Evolutionary conservation across 2,888 invertebrate species (phyloP).

Genomic region (Azorinus chamasolen): DNA sequence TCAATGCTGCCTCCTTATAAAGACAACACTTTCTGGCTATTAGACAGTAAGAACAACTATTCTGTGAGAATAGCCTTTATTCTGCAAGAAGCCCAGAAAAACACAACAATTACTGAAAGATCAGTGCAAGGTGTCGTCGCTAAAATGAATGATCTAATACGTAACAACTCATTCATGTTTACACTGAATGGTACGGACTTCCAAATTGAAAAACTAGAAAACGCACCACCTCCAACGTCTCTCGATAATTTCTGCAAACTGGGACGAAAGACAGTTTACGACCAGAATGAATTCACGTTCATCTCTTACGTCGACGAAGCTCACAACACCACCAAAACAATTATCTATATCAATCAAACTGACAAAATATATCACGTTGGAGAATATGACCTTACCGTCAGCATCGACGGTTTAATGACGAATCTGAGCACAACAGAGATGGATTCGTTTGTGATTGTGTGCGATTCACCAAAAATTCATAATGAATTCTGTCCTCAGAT

Average conservation of each 20-base stretch:
- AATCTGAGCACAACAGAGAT: slow-evolving; percentile 58
- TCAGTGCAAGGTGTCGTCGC: slow-evolving; percentile 65
- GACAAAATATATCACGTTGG: slow-evolving; percentile 64
- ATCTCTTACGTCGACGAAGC: slow-evolving; percentile 19
- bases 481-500: slow-evolving; percentile 72
- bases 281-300: slow-evolving; percentile 44
- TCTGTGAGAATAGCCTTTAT: slow-evolving; percentile 69
- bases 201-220: slow-evolving; percentile 64
- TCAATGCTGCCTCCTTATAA: too few relatives aligned
- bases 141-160: slow-evolving; percentile 65
- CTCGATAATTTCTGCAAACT: slow-evolving; percentile 63
- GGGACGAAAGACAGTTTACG: slow-evolving; percentile 34
- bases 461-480: slow-evolving; percentile 75
- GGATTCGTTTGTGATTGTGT: slow-evolving; percentile 74
- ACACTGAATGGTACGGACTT: slow-evolving; percentile 76
- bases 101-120: slow-evolving; percentile 47
- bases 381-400: slow-evolving; percentile 74
- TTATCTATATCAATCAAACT: slow-evolving; percentile 69
- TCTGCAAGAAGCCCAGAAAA: slow-evolving; percentile 64
- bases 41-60: not conserved
- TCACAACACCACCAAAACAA: slow-evolving; percentile 42
- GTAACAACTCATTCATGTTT: slow-evolving; percentile 67
- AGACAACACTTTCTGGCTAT: too few relatives aligned
- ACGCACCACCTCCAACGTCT: slow-evolving; percentile 32
- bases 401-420: slow-evolving; percentile 68